Evolutionary conservation across 2,888 invertebrate species (phyloP).

Genomic region (Lasioglossum figueresi): DNA sequence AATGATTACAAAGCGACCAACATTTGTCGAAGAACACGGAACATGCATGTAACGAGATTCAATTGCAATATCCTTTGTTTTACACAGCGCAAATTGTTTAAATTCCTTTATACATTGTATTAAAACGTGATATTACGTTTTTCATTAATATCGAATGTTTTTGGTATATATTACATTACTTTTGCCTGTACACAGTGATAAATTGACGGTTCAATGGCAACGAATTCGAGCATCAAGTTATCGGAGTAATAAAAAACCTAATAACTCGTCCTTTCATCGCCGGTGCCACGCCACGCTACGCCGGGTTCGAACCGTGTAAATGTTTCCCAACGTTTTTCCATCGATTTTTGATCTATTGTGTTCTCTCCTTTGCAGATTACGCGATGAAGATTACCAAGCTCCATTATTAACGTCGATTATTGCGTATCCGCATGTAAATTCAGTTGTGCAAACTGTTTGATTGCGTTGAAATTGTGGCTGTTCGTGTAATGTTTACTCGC

Average conservation of each 20-base stretch:
- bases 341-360: not conserved
- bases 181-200: not conserved
- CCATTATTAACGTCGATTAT: constrained; percentile 49
- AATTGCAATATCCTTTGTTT: not conserved
- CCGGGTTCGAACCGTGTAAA: not conserved
- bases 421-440: constrained; percentile 36
- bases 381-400: constrained; percentile 8
- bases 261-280: not conserved
- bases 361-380: not conserved
- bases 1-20: not conserved
- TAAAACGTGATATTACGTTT: not conserved
- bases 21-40: not conserved
- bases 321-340: not conserved
- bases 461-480: constrained; percentile 25
- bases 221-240: not conserved
- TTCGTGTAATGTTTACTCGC: constrained; percentile 47
- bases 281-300: too few relatives aligned
- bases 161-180: not conserved
- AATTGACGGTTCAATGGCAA: not conserved
- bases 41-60: not conserved
- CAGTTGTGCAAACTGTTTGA: constrained; percentile 46
- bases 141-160: not conserved
- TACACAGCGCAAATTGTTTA: not conserved
- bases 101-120: not conserved
- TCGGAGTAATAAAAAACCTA: not conserved